Evolutionary conservation across 2,888 invertebrate species (phyloP), one percentile per base, ranked within the genome.

Genomic region (Latrodectus hesperus): DNA sequence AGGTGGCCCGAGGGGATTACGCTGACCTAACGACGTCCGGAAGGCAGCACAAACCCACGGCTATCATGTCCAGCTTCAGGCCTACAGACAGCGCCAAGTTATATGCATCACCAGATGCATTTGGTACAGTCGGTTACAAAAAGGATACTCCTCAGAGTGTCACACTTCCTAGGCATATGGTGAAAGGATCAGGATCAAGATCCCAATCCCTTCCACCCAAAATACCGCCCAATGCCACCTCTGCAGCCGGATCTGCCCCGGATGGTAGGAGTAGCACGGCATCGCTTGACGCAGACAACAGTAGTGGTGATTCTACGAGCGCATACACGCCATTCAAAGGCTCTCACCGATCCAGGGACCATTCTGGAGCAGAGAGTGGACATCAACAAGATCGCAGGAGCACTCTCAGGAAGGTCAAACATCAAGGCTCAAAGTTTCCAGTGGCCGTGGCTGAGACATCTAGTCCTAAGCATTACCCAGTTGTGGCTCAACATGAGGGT

Each of bases 11-110:
- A 68, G 82, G 82, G 51, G 89, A 89, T 70, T 89, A 89, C 68
- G 89, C 89, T 53, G 88, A 89, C 74, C 76, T 89, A 72, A 82
- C 88, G 52, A 79, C 77, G 68, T 52, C 52, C 51, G 87, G 87
- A 49, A 74, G 88, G 26, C 84, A 85, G 60, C 78, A 88, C 78
- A 84, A 87, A 71, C 53, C 84, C 55, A 84, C 82, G 64, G 76
- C 90, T 75, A 94, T 96, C 80, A 95, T 95, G 92, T 97, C 97
- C 79, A 96, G 97, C 91, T 98, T 98, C 93, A 95, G 96, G 90
- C 98, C 98, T 11, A 95, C 95, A 86, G 95, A 96, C 90, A 95
- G 94, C 92, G 96, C 96, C 76, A 96, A 96, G 92, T 94, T 98
- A 89, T 97, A 97, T 93, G 97, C 98, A 55, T 96, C 96, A 55